Evolutionary conservation across 2,113 vertebrate species (phyloP).

Genomic region (Anhinga anhinga): DNA sequence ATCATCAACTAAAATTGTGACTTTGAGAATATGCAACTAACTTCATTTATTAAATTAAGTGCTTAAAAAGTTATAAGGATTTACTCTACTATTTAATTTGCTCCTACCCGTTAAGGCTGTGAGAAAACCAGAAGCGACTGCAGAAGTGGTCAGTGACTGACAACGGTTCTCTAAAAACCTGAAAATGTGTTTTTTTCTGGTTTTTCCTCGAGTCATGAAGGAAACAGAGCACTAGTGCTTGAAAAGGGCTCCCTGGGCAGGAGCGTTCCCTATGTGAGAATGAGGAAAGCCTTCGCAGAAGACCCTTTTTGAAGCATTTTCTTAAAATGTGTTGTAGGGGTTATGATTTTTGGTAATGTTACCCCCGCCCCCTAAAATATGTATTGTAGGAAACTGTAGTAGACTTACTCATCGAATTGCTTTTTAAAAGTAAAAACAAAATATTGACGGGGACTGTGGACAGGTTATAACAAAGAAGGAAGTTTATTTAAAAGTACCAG

Average conservation of each 20-base stretch:
- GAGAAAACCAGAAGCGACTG: rapidly evolving
- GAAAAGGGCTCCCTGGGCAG: rapidly evolving
- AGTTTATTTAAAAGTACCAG: not conserved
- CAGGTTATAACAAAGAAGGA: rapidly evolving
- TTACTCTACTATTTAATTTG: rapidly evolving
- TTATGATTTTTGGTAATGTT: rapidly evolving
- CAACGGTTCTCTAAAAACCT: rapidly evolving
- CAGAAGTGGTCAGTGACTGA: rapidly evolving
- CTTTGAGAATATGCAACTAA: not conserved
- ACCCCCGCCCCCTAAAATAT: rapidly evolving
- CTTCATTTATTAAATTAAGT: too few relatives aligned
- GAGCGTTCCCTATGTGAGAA: rapidly evolving
- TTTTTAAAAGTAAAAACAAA: not conserved
- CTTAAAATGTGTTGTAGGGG: rapidly evolving
- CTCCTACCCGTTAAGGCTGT: rapidly evolving
- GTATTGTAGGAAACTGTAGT: rapidly evolving
- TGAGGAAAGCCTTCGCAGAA: rapidly evolving
- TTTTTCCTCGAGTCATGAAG: rapidly evolving
- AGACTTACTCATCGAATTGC: rapidly evolving
- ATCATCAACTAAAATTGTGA: rapidly evolving
- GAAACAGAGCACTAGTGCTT: rapidly evolving
- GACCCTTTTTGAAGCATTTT: rapidly evolving
- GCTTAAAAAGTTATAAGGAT: rapidly evolving
- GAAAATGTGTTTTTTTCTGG: rapidly evolving
- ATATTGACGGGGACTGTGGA: rapidly evolving